A percentile compares a stretch with the other conserved stretches of the same genome.
These are phyloP conservation scores for Chironomus riparius DNA, from an alignment of 2,888 invertebrate species.

Conservation along the genomic window DNA sequence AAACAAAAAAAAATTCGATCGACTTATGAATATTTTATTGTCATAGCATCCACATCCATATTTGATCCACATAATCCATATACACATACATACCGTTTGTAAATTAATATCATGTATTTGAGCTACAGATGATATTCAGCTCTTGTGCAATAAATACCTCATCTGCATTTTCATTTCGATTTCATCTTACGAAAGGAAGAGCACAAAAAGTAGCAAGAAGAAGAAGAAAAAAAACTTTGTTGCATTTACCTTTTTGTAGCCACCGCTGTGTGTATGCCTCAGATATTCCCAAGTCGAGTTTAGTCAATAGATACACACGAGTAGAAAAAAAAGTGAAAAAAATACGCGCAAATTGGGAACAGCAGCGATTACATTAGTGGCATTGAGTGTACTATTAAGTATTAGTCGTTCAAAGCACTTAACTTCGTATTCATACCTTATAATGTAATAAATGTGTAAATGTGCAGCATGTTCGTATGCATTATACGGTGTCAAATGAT, in stretches of 20 bases:
- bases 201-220: no score
- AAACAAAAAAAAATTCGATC: no score
- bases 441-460: background rate
- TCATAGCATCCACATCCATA: background rate
- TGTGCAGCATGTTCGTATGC: background rate
- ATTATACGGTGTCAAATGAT: background rate
- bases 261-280: no score
- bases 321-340: no score
- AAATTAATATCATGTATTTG: no score
- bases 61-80: background rate
- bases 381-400: background rate
- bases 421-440: background rate
- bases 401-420: background rate
- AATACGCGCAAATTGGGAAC: background rate
- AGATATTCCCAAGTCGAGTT: no score
- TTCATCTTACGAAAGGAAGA: background rate
- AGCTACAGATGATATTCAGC: no score
- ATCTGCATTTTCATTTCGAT: background rate
- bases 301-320: no score
- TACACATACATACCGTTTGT: no score
- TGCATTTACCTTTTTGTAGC: background rate
- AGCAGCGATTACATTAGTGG: background rate
- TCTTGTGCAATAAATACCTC: background rate
- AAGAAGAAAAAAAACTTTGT: background rate
- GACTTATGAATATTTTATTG: background rate